These are phyloP conservation scores for Ctenochaetus hawaiiensis DNA, from an alignment of 2,797 vertebrate genomes.

Conservation along the genomic window DNA sequence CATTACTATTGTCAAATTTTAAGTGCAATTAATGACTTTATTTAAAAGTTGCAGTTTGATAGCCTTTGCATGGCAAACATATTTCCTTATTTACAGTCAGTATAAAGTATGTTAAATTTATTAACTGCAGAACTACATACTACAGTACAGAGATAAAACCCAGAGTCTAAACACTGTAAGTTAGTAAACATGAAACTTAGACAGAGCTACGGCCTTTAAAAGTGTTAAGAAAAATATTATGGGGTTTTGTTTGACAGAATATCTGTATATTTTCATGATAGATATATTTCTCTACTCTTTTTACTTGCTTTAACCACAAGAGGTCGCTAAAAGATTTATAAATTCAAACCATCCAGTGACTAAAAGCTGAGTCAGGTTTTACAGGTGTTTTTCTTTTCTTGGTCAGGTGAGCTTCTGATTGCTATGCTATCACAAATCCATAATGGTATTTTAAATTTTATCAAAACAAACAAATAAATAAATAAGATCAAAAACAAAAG, in stretches of 20 bases:
- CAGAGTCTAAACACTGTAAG: no score
- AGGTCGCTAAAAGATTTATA: slow-evolving; percentile 59
- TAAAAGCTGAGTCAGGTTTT: background rate
- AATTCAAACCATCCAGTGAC: background rate
- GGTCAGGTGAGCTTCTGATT: background rate
- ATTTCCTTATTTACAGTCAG: no score
- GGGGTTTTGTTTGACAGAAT: background rate
- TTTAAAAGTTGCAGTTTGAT: no score
- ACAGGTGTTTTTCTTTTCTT: background rate
- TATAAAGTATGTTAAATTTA: no score
- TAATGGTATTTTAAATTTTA: background rate
- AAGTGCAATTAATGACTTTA: no score
- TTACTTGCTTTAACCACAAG: slow-evolving; percentile 57
- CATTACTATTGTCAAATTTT: no score
- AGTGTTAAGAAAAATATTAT: background rate
- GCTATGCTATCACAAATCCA: slow-evolving; percentile 1
- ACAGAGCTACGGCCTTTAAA: background rate
- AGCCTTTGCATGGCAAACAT: no score
- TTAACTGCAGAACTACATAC: no score
- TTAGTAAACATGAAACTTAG: background rate
- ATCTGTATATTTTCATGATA: background rate
- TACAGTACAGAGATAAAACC: no score
- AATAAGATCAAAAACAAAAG: background rate
- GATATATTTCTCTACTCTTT: no score
- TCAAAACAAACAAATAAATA: background rate